Base-by-base conservation (phyloP, 2,113 vertebrate species). In the Amia ocellicauda region DNA sequence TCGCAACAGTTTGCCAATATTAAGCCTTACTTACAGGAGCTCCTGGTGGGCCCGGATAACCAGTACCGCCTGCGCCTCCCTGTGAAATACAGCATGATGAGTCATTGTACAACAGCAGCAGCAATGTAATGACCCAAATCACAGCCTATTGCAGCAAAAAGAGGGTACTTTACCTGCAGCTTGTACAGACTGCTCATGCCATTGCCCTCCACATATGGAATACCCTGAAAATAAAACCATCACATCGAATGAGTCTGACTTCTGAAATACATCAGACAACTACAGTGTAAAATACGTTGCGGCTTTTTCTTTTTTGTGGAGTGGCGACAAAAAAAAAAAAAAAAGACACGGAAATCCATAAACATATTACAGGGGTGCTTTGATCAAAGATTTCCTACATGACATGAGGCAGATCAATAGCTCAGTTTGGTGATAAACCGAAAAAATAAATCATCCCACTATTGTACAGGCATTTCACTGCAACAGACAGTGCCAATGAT, bases 151-250 rank as follows among this genome's bases (percentile, higher is more conserved):
- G n/a, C 5, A 56, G 23, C 13, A 23, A 45, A 45, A 53, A 3
- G 13, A n/a, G n/a, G 50, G 41, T 16, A 74, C 76, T 80, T 79
- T 94, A 99, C 97, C 97, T 99, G 94, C 56, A 94, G 89, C 84
- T 98, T 99, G 87, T 97, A 99, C 31, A 99, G 88, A 76, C 92
- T 94, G 85, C 97, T 91, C 97, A 99, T 98, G 76, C 97, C 97
- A 23, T 93, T 96, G 66, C 92, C 90, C 82, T 98, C 94, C 74
- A 81, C 85, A 71, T 84, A 80, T 36, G 91, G 86, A 23, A 78
- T 60, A 52, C 93, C 93, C 96, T 98, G 73, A 76, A 75, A 82
- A 83, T 26, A 83, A 50, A 85, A 68, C 17, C 50, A 60, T 13
- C 47, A 58, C 43, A 62, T n/a, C n/a, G n/a, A n/a, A 50, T 64